Evolutionary conservation across 2,797 vertebrate species (phyloP).

Genomic region (Ataeniobius toweri): DNA sequence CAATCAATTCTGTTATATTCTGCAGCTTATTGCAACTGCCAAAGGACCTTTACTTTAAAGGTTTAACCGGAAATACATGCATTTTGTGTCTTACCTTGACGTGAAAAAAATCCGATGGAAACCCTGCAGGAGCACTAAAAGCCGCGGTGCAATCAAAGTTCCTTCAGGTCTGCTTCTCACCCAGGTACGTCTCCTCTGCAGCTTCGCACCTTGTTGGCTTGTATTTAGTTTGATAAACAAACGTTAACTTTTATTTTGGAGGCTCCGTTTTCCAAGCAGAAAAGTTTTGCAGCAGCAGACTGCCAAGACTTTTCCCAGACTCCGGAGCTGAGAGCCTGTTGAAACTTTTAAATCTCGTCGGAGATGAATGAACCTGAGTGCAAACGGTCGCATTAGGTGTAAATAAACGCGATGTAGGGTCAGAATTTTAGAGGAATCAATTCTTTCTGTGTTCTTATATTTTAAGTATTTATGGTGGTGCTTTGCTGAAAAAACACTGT

Average conservation of each 20-base stretch:
- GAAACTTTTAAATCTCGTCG: not conserved
- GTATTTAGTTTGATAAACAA: not conserved
- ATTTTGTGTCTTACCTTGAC: rapidly evolving
- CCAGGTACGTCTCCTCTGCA: slow-evolving; percentile 52
- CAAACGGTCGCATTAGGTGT: not conserved
- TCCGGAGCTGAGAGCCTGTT: slow-evolving; percentile 4
- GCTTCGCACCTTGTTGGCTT: not conserved
- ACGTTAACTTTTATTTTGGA: rapidly evolving
- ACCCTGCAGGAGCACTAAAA: slow-evolving; percentile 23
- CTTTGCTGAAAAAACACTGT: not conserved
- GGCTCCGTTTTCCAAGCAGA: not conserved
- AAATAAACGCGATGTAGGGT: not conserved
- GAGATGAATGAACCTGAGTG: slow-evolving; percentile 12
- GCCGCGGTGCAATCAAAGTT: slow-evolving; percentile 18
- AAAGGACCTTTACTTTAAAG: slow-evolving; percentile 43
- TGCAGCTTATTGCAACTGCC: not conserved
- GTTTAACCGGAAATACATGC: slow-evolving; percentile 2
- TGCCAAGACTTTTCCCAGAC: not conserved
- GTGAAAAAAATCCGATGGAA: slow-evolving; percentile 14
- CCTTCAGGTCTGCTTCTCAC: slow-evolving; percentile 17
- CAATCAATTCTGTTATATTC: not conserved
- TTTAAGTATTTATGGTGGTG: not conserved
- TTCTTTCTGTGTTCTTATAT: not conserved
- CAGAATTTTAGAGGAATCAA: not conserved
- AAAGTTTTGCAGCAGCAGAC: slow-evolving; percentile 19